phyloP scores from a whole-genome alignment of 2,888 invertebrate species.

The Brenthis ino region DNA sequence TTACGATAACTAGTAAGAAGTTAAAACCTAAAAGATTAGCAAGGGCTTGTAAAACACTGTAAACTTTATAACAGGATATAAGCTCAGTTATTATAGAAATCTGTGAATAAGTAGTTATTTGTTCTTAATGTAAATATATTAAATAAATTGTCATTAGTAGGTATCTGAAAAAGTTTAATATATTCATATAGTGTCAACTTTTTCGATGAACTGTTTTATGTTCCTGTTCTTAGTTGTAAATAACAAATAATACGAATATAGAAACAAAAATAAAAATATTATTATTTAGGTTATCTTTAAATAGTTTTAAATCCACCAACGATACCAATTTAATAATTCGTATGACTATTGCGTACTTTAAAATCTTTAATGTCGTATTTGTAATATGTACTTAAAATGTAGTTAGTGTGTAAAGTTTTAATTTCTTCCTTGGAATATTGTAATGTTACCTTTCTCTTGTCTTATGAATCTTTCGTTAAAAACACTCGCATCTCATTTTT shows the following conservation, averaged over 20 bases:
- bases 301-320: conserved; percentile 55
- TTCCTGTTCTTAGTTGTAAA: conserved; percentile 80
- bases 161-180: conserved; percentile 75
- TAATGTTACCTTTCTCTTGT: conserved; percentile 37
- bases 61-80: conserved; percentile 60
- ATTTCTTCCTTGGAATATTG: conserved; percentile 48
- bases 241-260: conserved; percentile 54
- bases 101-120: conserved; percentile 71
- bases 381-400: conserved; percentile 78
- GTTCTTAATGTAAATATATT: conserved; percentile 71
- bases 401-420: conserved; percentile 58
- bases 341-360: conserved; percentile 69
- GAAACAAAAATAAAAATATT: conserved; percentile 28
- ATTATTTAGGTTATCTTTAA: conserved; percentile 45
- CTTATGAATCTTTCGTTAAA: conserved; percentile 31
- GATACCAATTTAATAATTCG: conserved; percentile 64
- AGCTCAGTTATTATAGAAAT: conserved; percentile 67
- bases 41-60: conserved; percentile 71
- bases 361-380: conserved; percentile 73
- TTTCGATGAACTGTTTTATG: conserved; percentile 79
- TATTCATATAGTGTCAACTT: conserved; percentile 66
- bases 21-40: conserved; percentile 49
- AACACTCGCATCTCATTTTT: conserved; percentile 44
- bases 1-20: conserved; percentile 41
- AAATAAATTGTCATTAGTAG: conserved; percentile 60